Evolutionary conservation across 2,888 invertebrate species (phyloP).

Genomic region (Brachyptera putata): DNA sequence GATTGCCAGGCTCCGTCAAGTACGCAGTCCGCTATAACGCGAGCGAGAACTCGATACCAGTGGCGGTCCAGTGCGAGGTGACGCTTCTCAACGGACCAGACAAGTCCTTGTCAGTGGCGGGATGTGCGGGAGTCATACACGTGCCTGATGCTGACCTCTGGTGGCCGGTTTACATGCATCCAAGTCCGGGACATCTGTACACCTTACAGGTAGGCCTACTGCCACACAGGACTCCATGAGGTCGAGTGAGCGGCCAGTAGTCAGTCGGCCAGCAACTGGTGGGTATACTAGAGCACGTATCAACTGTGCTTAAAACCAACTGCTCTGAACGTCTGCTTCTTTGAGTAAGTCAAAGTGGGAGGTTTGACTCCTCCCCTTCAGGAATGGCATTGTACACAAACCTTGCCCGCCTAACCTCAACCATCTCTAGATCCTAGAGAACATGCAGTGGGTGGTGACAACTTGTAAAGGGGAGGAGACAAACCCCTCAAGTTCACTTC

Average conservation of each 20-base stretch:
- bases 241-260: background rate
- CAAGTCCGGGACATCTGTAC: constrained; percentile 36
- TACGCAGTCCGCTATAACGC: constrained; percentile 15
- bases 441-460: too few relatives aligned
- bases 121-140: constrained; percentile 34
- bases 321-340: too few relatives aligned
- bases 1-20: constrained; percentile 25
- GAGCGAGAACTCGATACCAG: constrained; percentile 12
- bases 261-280: background rate
- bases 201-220: constrained; percentile 36
- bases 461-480: too few relatives aligned
- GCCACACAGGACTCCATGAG: background rate
- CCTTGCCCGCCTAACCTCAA: too few relatives aligned
- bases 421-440: too few relatives aligned
- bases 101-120: background rate
- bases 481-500: too few relatives aligned
- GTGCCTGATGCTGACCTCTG: constrained; percentile 35
- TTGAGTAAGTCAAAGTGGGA: too few relatives aligned
- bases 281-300: too few relatives aligned
- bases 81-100: background rate
- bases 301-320: too few relatives aligned
- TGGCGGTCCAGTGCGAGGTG: constrained; percentile 17
- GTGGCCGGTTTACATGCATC: constrained; percentile 37
- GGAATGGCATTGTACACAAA: too few relatives aligned
- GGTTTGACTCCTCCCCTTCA: too few relatives aligned